A percentile compares a stretch with the other conserved stretches of the same genome.
Evolutionary conservation across 64 coral and sea anemone genomes (phyloP).

Genomic region (Montipora cactus): DNA sequence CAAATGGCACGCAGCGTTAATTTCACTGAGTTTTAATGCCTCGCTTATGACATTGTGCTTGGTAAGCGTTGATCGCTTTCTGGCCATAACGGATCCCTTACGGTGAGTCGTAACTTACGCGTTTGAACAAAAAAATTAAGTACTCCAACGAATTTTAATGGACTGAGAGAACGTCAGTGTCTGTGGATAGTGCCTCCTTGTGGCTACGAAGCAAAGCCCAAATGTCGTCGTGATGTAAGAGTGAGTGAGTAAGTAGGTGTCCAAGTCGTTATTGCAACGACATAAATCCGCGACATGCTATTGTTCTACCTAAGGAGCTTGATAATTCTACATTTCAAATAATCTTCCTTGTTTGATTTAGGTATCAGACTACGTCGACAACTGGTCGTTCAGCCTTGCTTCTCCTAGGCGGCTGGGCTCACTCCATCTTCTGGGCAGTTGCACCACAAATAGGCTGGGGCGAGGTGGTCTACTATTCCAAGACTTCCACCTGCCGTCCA

Average conservation of each 20-base stretch:
- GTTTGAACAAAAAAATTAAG: neutral
- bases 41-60: slow-evolving; percentile 79
- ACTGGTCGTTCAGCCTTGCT: slow-evolving; percentile 23
- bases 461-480: slow-evolving; percentile 64
- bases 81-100: slow-evolving; percentile 85
- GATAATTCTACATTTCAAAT: too few species aligned
- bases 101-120: slow-evolving; percentile 37
- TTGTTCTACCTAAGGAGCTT: too few species aligned
- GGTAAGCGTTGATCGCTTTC: slow-evolving; percentile 82
- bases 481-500: slow-evolving; percentile 83
- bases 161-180: too few species aligned
- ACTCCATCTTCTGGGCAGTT: slow-evolving; percentile 82
- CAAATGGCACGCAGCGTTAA: slow-evolving; percentile 66
- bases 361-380: slow-evolving; percentile 54
- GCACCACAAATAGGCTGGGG: slow-evolving; percentile 80
- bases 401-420: slow-evolving; percentile 56
- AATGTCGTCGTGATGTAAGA: too few species aligned
- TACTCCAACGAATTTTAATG: too few species aligned
- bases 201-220: too few species aligned
- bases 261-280: too few species aligned
- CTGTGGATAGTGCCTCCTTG: too few species aligned
- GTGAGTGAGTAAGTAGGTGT: too few species aligned
- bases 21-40: slow-evolving; percentile 80
- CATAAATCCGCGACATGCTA: too few species aligned
- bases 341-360: neutral